Percentiles rank a stretch among this genome's conserved stretches.
Evolutionary conservation across 1,140 invertebrate genomes (phyloP).

Genomic region (Andricus grossulariae): DNA sequence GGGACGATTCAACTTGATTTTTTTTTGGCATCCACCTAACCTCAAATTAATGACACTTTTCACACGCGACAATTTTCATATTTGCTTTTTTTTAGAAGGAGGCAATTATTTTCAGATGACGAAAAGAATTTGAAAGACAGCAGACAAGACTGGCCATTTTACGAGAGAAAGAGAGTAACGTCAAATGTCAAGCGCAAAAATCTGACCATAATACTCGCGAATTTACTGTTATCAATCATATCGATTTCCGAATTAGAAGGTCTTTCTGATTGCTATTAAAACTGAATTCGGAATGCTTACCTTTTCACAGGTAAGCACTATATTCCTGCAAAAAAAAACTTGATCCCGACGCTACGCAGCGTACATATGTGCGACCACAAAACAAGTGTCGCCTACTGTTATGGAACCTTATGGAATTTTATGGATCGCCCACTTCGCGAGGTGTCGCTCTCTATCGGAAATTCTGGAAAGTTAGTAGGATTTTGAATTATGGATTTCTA

Average conservation of each 20-base stretch:
- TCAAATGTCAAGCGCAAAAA: constrained; percentile 27
- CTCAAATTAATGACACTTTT: background rate
- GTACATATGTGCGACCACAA: constrained; percentile 8
- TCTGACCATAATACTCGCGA: background rate
- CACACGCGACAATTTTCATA: background rate
- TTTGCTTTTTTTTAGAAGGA: background rate
- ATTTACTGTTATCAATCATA: background rate
- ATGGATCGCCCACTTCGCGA: background rate
- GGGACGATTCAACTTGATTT: background rate
- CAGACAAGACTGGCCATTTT: constrained; percentile 16
- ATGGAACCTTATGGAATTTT: background rate
- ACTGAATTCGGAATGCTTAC: constrained; percentile 10
- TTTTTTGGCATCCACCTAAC: background rate
- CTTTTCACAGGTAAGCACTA: constrained; percentile 22
- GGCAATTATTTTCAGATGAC: background rate
- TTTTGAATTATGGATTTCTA: no score
- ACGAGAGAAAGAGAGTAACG: background rate
- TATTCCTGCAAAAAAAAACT: background rate
- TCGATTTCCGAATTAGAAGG: background rate
- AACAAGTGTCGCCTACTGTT: background rate
- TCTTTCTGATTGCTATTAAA: background rate
- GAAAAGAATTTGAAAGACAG: background rate
- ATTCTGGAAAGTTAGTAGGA: no score
- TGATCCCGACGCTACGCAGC: background rate
- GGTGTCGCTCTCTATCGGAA: no score